Conservation (phyloP, 2,797 vertebrate genomes). For the Avahi laniger region DNA sequence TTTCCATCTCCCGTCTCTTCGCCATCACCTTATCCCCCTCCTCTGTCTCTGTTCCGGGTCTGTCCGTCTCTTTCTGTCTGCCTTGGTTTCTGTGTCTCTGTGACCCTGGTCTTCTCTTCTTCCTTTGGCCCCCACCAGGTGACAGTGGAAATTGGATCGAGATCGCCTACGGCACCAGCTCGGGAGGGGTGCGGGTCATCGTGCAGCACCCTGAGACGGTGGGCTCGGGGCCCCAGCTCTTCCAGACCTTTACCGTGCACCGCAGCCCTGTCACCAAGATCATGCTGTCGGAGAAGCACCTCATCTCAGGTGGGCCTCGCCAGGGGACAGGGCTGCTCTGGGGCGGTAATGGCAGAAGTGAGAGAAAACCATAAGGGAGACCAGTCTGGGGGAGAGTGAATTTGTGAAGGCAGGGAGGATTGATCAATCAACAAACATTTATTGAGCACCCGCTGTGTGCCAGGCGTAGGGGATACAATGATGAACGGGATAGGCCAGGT, state of each 20-base stretch:
- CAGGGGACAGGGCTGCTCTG: not conserved
- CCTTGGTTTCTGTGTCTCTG: not conserved
- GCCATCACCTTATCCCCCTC: too few relatives aligned
- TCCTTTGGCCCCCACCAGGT: constrained; percentile 80
- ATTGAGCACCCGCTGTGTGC: not conserved
- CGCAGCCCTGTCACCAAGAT: constrained; percentile 95
- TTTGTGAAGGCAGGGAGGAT: too few relatives aligned
- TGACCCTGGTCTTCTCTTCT: not conserved
- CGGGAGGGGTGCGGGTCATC: constrained; percentile 92
- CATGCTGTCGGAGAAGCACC: constrained; percentile 96
- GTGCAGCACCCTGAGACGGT: constrained; percentile 96
- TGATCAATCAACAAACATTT: not conserved
- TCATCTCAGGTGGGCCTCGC: constrained; percentile 85
- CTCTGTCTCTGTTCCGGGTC: not conserved
- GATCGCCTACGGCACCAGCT: constrained; percentile 95
- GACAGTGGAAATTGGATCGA: constrained; percentile 97
- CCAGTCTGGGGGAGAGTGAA: not conserved
- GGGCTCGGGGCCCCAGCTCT: constrained; percentile 93
- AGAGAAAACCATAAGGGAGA: not conserved
- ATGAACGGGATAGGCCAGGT: not conserved
- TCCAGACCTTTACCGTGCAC: constrained; percentile 96
- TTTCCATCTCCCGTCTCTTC: not conserved
- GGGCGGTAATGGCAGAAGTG: not conserved
- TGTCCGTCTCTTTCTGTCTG: not conserved
- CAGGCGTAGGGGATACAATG: not conserved